These are phyloP conservation scores for Diabrotica undecimpunctata DNA, from an alignment of 1,140 invertebrate species.

Conservation along the genomic window DNA sequence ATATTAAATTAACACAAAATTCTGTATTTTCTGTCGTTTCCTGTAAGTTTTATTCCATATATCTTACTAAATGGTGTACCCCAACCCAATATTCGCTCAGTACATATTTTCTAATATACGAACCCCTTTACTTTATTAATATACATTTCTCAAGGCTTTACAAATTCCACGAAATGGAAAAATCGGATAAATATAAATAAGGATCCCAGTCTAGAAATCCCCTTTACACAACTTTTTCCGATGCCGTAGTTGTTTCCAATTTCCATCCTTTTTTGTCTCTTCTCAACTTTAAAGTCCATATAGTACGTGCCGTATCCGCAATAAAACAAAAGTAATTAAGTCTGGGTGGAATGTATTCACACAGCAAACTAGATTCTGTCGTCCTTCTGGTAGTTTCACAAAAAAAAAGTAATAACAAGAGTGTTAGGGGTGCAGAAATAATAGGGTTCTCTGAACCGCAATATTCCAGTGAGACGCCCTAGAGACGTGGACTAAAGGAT, in stretches of 20 bases:
- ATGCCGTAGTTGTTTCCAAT: background rate
- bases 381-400: slow-evolving; percentile 16
- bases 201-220: too few species aligned
- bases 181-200: too few species aligned
- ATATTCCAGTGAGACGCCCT: slow-evolving; percentile 16
- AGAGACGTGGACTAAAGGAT: slow-evolving; percentile 3
- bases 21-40: too few species aligned
- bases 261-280: slow-evolving; percentile 8
- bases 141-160: too few species aligned
- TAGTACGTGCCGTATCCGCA: slow-evolving; percentile 18
- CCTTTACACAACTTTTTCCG: background rate
- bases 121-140: too few species aligned
- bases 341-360: slow-evolving; percentile 14
- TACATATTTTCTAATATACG: too few species aligned
- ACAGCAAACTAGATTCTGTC: slow-evolving; percentile 20
- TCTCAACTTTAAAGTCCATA: slow-evolving; percentile 15
- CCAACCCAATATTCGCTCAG: too few species aligned
- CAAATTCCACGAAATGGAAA: too few species aligned
- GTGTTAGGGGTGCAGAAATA: slow-evolving; percentile 17
- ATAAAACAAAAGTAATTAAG: slow-evolving; percentile 20
- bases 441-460: slow-evolving; percentile 18
- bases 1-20: too few species aligned
- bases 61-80: too few species aligned
- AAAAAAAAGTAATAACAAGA: slow-evolving; percentile 19
- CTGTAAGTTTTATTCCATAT: too few species aligned